Percentiles rank a stretch among this genome's conserved stretches.
phyloP scores from a whole-genome alignment of 2,888 invertebrate genomes.

The Leucoma salicis region DNA sequence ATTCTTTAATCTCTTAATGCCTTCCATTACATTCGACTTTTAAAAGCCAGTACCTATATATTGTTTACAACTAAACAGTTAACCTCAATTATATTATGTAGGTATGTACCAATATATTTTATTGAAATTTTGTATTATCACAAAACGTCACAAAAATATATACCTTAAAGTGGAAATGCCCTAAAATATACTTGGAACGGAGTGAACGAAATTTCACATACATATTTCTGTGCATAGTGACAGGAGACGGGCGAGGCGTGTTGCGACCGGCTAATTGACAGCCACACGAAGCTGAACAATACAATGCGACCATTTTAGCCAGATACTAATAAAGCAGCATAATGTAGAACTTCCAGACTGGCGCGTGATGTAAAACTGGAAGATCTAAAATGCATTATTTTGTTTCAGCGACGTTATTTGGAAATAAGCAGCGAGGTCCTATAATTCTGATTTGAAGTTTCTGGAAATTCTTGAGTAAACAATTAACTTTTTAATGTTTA shows the following conservation, averaged over 20 bases:
- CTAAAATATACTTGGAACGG: slow-evolving; percentile 22
- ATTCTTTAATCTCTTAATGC: too few relatives aligned
- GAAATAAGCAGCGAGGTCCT: too few relatives aligned
- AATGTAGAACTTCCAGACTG: slow-evolving; percentile 14
- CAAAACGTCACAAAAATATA: slow-evolving; percentile 5
- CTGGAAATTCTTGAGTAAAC: too few relatives aligned
- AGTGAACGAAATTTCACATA: slow-evolving; percentile 25
- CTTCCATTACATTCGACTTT: too few relatives aligned
- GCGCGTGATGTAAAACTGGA: slow-evolving; percentile 6
- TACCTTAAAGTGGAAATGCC: slow-evolving; percentile 12
- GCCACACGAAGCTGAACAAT: slow-evolving; percentile 32
- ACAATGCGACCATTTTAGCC: slow-evolving; percentile 31
- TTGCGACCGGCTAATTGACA: slow-evolving; percentile 48
- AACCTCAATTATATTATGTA: too few relatives aligned
- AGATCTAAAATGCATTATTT: slow-evolving; percentile 10
- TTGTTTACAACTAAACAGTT: too few relatives aligned
- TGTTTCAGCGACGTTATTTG: too few relatives aligned
- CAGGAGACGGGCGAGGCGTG: slow-evolving; percentile 29
- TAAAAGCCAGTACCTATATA: too few relatives aligned
- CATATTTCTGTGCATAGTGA: slow-evolving; percentile 20
- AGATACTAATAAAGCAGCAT: slow-evolving; percentile 33
- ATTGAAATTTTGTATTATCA: too few relatives aligned
- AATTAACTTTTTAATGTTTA: too few relatives aligned
- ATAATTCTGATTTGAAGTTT: too few relatives aligned
- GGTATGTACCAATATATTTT: too few relatives aligned